Evolutionary conservation across 30 jellyfish, hydroid and myxozoan genomes (phyloP).

Genomic region (Aurelia sp.): DNA sequence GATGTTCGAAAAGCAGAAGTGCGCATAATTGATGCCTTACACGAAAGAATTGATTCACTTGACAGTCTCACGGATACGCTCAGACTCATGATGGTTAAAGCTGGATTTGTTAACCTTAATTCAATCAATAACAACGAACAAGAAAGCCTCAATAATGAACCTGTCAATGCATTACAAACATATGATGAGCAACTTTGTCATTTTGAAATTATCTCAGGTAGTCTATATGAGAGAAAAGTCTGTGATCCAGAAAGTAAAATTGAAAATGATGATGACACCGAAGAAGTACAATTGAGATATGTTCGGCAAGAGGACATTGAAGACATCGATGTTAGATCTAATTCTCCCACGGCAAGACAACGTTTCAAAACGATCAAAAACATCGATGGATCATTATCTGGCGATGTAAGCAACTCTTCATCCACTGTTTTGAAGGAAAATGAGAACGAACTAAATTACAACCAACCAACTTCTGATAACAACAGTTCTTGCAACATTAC

Average conservation of each 20-base stretch:
- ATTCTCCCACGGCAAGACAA: background rate
- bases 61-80: constrained; percentile 61
- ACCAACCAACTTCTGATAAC: no score
- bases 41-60: constrained; percentile 53
- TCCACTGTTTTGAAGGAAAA: no score
- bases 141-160: background rate
- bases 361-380: background rate
- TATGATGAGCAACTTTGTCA: background rate
- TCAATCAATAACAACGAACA: background rate
- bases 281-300: constrained; percentile 37
- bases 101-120: constrained; percentile 30
- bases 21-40: constrained; percentile 55
- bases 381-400: background rate
- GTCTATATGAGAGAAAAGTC: background rate
- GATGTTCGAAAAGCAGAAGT: constrained; percentile 52
- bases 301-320: constrained; percentile 37
- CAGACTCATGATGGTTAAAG: constrained; percentile 39
- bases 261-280: constrained; percentile 43
- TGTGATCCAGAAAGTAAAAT: background rate
- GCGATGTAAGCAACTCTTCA: background rate
- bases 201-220: background rate
- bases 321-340: constrained; percentile 34
- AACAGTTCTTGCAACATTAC: no score
- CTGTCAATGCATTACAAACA: background rate
- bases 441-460: no score